Conservation (phyloP, 2,797 vertebrate genomes). For the Hydrocynus forskahlii region DNA sequence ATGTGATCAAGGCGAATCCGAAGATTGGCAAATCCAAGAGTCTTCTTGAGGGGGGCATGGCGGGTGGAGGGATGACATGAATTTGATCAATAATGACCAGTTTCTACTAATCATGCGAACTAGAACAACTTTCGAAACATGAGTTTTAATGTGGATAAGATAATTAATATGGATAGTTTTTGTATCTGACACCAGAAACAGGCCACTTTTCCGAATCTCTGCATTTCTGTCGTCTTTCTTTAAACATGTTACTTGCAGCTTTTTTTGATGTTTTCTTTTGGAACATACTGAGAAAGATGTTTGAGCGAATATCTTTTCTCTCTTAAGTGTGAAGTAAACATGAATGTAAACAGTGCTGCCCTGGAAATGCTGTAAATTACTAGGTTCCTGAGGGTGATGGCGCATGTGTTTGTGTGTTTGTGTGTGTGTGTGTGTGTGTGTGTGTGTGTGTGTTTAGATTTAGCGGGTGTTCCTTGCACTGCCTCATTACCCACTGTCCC, state of each 20-base stretch:
- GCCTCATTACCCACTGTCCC: slow-evolving; percentile 76
- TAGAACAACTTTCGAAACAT: too few relatives aligned
- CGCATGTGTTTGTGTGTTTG: background rate
- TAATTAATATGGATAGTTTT: too few relatives aligned
- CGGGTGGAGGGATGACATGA: too few relatives aligned
- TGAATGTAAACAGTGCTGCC: background rate
- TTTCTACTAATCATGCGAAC: too few relatives aligned
- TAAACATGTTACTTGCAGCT: background rate
- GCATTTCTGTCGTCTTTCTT: background rate
- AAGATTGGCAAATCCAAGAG: too few relatives aligned
- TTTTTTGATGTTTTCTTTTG: background rate
- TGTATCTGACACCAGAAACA: background rate
- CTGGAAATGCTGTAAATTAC: slow-evolving; percentile 9
- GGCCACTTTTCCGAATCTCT: background rate
- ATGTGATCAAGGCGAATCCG: too few relatives aligned
- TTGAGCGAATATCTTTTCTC: background rate
- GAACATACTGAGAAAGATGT: background rate
- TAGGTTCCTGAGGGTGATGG: background rate
- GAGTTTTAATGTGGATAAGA: too few relatives aligned
- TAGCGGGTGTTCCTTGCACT: slow-evolving; percentile 21
- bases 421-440: slow-evolving; percentile 5
- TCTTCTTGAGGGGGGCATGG: too few relatives aligned
- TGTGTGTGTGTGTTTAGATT: slow-evolving; percentile 1
- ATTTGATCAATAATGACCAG: too few relatives aligned
- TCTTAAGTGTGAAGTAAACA: background rate